Conservation (phyloP, 2,113 vertebrate species). For the Meleagris gallopavo region DNA sequence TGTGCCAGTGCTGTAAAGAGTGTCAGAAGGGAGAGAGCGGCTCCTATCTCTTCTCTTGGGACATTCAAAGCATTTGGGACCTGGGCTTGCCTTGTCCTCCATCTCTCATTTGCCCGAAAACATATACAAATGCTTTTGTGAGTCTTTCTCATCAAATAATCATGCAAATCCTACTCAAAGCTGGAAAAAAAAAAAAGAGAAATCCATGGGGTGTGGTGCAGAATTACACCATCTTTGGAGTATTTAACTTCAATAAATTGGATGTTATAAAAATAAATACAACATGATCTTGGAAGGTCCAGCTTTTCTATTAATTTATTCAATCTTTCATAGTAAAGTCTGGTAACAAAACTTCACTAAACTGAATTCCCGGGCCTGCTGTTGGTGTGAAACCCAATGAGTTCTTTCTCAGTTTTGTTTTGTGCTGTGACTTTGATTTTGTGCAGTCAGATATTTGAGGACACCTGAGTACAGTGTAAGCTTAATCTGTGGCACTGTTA, state of each 20-base stretch:
- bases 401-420: neutral
- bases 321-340: neutral
- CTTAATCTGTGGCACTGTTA: neutral
- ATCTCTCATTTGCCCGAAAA: neutral
- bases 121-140: neutral
- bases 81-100: neutral
- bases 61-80: neutral
- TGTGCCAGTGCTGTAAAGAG: neutral
- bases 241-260: neutral
- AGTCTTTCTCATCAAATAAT: neutral
- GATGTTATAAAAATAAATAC: neutral
- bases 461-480: neutral
- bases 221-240: neutral
- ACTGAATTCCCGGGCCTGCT: neutral
- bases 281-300: neutral
- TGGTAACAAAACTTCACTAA: neutral
- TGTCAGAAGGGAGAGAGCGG: rapidly evolving
- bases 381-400: neutral
- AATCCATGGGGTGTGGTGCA: neutral
- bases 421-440: neutral
- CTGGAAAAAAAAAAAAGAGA: neutral
- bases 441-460: neutral
- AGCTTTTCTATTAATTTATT: neutral
- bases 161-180: neutral
- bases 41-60: neutral